Base-by-base conservation (phyloP, 2,113 vertebrate genomes). In the Peromyscus californicus region DNA sequence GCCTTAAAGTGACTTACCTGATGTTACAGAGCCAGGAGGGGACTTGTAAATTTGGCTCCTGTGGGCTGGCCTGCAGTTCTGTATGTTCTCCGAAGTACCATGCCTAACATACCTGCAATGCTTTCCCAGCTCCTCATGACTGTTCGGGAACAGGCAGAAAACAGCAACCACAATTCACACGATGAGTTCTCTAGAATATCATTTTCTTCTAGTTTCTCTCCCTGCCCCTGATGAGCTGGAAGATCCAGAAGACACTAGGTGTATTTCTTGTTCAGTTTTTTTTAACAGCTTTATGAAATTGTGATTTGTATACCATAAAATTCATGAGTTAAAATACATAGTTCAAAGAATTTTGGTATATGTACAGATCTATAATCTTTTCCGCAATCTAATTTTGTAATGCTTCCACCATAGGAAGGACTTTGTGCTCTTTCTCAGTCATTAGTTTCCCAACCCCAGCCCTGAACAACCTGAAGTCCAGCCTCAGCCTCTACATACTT, bases 241-340 rank as follows among this genome's bases (percentile, higher is more conserved):
- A 61, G 42, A 70, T 59, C 42, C 70, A 70, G n/a, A 8, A 91
- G 39, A 72, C 61, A 59, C n/a, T 59, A n/a, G 11, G 51, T 29
- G 6, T 42, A 84, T 69, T 59, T 45, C 67, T 57, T 24, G 12
- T 1, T 12, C 36, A 5, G 7, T 31, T 87, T n/a, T 48, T 67
- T 83, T 45, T 42, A 87, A 63, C 7, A 74, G 42, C 5, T 57
- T 70, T 85, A 39, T 86, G 69, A 51, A 39, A 36, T 63, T 80
- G 1, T 54, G n/a, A 85, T 85, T 90, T 93, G 42, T 29, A 86
- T 92, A 80, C 31, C n/a, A 54, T 84, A 85, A 96, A 88, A 85
- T 76, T 59, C 39, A 89, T 74, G 45, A 61, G 16, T 85, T 90
- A 86, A 24, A 89, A 74, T 91, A 61, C 22, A 26, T 85, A 86